Conservation (phyloP, 1,140 invertebrate genomes). For the Aleiodes sp. region DNA sequence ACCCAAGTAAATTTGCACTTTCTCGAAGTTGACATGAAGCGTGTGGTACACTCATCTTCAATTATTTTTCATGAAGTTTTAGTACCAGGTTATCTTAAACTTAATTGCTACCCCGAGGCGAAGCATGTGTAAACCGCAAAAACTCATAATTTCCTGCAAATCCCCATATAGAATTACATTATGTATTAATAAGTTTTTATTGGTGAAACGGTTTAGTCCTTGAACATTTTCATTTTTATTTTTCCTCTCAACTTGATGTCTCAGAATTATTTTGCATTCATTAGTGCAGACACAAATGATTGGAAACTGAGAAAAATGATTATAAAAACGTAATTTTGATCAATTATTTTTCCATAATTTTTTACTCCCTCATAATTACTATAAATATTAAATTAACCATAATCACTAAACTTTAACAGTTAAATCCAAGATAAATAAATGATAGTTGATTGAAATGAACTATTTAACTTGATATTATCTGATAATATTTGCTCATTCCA, state of each 20-base stretch:
- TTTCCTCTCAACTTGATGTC: background rate
- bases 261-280: background rate
- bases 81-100: constrained; percentile 4
- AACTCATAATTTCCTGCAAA: constrained; percentile 11
- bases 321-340: too few relatives aligned
- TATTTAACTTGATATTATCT: too few relatives aligned
- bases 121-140: background rate
- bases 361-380: too few relatives aligned
- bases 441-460: too few relatives aligned
- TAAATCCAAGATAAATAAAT: too few relatives aligned
- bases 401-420: too few relatives aligned
- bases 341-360: too few relatives aligned
- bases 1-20: background rate
- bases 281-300: too few relatives aligned
- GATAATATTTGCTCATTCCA: too few relatives aligned
- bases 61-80: constrained; percentile 7
- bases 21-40: background rate
- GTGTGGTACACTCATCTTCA: background rate
- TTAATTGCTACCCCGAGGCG: background rate
- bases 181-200: constrained; percentile 9
- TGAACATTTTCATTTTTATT: background rate
- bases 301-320: too few relatives aligned
- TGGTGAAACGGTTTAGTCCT: background rate
- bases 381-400: too few relatives aligned
- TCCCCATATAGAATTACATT: constrained; percentile 3